These are phyloP conservation scores for Hemicordylus capensis DNA, from an alignment of 2,113 vertebrate species.

Conservation along the genomic window DNA sequence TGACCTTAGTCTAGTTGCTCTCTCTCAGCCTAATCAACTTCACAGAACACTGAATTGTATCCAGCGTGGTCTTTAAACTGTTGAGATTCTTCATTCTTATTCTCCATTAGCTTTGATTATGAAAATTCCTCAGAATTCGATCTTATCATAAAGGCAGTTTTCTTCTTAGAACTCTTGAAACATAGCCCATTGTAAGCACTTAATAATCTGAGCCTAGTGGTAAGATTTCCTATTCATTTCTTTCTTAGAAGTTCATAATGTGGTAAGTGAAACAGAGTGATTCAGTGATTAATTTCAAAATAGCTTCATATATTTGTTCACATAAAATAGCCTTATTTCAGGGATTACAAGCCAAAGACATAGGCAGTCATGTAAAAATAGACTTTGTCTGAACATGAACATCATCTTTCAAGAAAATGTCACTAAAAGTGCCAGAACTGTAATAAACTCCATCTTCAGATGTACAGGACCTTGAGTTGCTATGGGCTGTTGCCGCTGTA, in stretches of 20 bases:
- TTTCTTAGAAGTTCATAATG: background rate
- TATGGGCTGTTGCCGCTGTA: background rate
- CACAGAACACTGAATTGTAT: background rate
- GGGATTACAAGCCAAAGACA: background rate
- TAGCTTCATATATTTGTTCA: background rate
- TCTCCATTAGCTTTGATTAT: background rate
- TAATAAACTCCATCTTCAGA: background rate
- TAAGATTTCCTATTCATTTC: background rate
- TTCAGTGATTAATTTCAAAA: background rate
- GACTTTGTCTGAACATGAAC: conserved; percentile 24
- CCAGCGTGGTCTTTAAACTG: background rate
- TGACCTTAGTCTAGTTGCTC: no score
- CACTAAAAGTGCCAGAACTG: background rate
- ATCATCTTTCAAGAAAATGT: conserved; percentile 14
- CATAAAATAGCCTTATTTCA: background rate
- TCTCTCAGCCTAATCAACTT: no score
- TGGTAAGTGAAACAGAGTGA: fast-evolving
- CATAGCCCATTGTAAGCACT: background rate
- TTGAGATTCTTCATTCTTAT: background rate
- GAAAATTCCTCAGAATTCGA: background rate
- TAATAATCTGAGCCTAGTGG: fast-evolving
- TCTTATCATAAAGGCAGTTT: background rate
- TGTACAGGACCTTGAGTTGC: background rate
- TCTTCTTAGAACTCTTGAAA: background rate
- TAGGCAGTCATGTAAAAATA: conserved; percentile 32